Conservation (phyloP, 1,140 invertebrate species). For the Leucophenga varia region DNA sequence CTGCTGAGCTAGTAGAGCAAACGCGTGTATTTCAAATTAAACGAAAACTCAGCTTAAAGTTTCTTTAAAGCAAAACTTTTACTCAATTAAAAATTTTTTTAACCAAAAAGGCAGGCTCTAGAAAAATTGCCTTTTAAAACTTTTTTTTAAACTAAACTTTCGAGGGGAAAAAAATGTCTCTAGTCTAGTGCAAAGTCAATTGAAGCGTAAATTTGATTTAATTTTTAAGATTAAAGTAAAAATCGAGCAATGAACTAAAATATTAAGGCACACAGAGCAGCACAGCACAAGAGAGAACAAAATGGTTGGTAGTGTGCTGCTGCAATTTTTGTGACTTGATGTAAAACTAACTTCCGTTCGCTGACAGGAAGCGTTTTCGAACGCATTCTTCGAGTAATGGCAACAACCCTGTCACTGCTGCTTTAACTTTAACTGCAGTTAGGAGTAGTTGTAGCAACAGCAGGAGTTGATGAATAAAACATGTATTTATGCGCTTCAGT, state of each 20-base stretch:
- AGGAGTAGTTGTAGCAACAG: constrained; percentile 17
- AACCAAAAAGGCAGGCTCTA: background rate
- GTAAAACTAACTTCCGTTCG: constrained; percentile 36
- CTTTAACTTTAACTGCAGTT: too few relatives aligned
- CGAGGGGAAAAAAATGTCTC: background rate
- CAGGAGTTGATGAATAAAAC: constrained; percentile 38
- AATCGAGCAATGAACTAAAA: too few relatives aligned
- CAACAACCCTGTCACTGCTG: too few relatives aligned
- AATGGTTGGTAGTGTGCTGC: background rate
- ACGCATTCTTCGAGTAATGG: too few relatives aligned
- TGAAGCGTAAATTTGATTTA: constrained; percentile 38
- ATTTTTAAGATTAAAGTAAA: constrained; percentile 20
- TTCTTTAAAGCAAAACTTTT: constrained; percentile 14
- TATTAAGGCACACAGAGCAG: background rate
- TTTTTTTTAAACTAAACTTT: constrained; percentile 9
- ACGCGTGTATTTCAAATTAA: background rate
- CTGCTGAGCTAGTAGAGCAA: background rate
- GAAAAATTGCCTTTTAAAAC: constrained; percentile 25
- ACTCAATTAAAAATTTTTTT: constrained; percentile 23
- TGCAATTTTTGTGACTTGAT: constrained; percentile 29
- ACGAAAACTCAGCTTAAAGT: constrained; percentile 12
- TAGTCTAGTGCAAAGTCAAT: constrained; percentile 28
- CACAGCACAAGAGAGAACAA: background rate
- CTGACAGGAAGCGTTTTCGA: constrained; percentile 5
- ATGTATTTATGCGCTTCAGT: constrained; percentile 34